phyloP scores from a whole-genome alignment of 64 coral and sea anemone genomes.

The Montipora foliosa region DNA sequence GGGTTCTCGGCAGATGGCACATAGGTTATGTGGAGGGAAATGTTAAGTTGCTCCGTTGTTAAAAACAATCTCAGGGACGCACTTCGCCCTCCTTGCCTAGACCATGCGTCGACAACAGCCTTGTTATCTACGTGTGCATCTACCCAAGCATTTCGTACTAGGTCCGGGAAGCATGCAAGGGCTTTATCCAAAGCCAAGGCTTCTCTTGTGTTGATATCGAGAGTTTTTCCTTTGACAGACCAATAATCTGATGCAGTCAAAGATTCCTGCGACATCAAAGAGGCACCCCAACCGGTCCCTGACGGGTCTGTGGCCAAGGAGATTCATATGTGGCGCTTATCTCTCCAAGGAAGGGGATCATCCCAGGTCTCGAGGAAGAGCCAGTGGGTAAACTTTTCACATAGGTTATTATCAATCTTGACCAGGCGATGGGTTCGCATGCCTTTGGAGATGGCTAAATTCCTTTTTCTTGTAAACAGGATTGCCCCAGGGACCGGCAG shows the following conservation, averaged over 20 bases:
- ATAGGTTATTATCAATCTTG: neutral
- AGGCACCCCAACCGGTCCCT: neutral
- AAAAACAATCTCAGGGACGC: constrained; percentile 4
- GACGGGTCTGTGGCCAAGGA: neutral
- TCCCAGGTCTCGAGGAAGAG: constrained; percentile 44
- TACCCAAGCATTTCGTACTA: neutral
- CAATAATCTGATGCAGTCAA: constrained; percentile 19
- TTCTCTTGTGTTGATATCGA: constrained; percentile 29
- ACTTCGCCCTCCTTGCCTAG: neutral
- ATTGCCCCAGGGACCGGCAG: neutral
- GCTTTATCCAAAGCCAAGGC: constrained; percentile 27
- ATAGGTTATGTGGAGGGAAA: constrained; percentile 3
- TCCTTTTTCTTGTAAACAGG: neutral
- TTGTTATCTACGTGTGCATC: neutral
- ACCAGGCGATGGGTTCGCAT: constrained; percentile 5
- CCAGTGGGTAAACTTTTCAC: neutral
- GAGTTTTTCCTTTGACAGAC: neutral
- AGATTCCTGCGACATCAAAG: neutral
- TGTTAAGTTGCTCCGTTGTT: neutral
- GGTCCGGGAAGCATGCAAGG: neutral
- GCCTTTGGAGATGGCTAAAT: constrained; percentile 42
- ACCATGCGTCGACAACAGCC: neutral
- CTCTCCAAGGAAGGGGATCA: constrained; percentile 38
- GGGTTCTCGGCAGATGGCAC: neutral
- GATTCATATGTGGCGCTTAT: constrained; percentile 17